Evolutionary conservation across 2,113 vertebrate genomes (phyloP).

Genomic region (Macquaria australasica): DNA sequence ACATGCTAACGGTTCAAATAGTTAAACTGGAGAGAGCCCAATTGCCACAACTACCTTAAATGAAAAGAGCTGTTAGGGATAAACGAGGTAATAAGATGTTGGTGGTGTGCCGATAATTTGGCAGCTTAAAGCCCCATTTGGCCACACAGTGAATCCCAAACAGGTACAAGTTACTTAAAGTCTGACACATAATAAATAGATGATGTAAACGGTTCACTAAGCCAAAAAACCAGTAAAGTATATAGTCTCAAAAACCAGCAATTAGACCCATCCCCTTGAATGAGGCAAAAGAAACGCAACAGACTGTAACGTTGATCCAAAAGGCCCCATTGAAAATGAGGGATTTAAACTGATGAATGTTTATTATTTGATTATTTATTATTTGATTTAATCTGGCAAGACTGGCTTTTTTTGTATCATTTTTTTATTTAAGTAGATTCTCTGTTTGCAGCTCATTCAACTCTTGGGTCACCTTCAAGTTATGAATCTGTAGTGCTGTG

Average conservation of each 20-base stretch:
- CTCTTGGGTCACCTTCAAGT: neutral
- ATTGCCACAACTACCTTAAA: neutral
- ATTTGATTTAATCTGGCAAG: neutral
- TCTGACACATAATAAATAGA: neutral
- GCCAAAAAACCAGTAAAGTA: neutral
- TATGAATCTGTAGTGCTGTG: no score
- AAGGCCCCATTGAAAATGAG: neutral
- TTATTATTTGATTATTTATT: neutral
- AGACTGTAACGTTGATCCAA: neutral
- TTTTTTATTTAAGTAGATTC: neutral
- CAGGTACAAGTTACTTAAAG: neutral
- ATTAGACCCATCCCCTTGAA: neutral
- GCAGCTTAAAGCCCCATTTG: neutral
- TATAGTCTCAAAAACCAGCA: neutral
- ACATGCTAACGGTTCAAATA: neutral
- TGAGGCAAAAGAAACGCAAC: neutral
- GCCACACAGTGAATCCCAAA: neutral
- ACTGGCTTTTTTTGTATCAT: neutral
- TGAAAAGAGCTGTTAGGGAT: conserved; percentile 1
- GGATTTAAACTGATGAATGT: neutral
- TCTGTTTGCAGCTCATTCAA: neutral
- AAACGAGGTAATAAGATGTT: neutral
- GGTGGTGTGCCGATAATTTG: neutral
- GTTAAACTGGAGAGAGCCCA: neutral
- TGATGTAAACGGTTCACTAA: neutral